Evolutionary conservation across 2,113 vertebrate genomes (phyloP).

Genomic region (Ceyx melanurus): DNA sequence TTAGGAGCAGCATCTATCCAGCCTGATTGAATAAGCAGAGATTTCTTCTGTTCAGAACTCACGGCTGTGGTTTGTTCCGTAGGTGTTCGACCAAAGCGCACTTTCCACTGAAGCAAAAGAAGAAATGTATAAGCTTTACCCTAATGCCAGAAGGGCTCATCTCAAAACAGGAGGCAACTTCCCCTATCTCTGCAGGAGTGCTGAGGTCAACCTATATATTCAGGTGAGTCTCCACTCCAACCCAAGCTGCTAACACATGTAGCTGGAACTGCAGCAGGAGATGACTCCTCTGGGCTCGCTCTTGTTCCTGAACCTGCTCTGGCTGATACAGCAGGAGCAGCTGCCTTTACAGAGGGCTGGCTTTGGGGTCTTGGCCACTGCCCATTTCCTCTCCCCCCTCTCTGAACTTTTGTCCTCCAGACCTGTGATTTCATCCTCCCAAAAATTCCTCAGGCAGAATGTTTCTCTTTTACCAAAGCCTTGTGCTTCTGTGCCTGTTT

Average conservation of each 20-base stretch:
- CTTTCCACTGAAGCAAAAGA: conserved; percentile 95
- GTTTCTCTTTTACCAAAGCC: neutral
- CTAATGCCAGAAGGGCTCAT: conserved; percentile 92
- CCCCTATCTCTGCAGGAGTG: conserved; percentile 93
- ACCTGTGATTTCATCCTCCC: neutral
- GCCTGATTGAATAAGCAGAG: neutral
- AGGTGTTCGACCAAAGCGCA: conserved; percentile 99
- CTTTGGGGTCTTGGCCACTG: neutral
- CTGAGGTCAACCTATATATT: conserved; percentile 96
- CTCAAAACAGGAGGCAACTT: conserved; percentile 99
- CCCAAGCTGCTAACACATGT: accelerated
- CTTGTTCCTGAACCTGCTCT: neutral
- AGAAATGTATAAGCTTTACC: conserved; percentile 98
- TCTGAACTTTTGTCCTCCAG: neutral
- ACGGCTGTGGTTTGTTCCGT: neutral
- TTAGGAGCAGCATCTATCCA: neutral
- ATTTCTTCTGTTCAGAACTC: neutral
- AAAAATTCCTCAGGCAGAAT: neutral
- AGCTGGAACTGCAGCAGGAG: neutral
- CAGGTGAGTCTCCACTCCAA: conserved; percentile 78
- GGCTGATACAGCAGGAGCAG: neutral
- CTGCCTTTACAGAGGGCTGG: neutral
- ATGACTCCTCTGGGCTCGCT: neutral
- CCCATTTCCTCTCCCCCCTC: neutral
- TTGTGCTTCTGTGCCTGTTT: neutral